Evolutionary conservation across 2,888 invertebrate genomes (phyloP), one percentile per base, ranked within the genome.

Genomic region (Cenopis cana): DNA sequence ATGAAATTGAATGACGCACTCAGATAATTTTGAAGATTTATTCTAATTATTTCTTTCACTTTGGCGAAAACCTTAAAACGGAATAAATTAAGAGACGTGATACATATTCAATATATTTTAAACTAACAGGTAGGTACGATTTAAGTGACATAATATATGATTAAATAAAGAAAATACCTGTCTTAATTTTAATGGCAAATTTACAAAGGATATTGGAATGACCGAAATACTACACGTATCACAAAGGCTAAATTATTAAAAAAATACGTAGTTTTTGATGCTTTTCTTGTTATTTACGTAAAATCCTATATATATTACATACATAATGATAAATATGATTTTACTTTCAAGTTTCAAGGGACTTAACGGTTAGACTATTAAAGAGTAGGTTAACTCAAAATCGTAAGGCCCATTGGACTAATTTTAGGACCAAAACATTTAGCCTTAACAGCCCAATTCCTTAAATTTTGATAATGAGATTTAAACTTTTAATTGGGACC

Each of bases 21-120:
- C 46, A 68, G 69, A 60, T 68, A 41, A 68, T 60, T 41, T 46
- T 29, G 14, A 41, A 29, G 33, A 8, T 33, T 46, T 55, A 46
- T 33, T 18, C 9, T 36, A 1, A n/a, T 17, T 8, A 50, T 46
- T 52, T 52, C 2, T 60, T 60, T 14, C n/a, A n/a, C 29, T 29
- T n/a, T 24, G 33, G 3, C 33, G 33, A 8, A 33, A n/a, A 17
- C 18, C 12, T 33, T 17, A 18, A 36, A 60, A 9, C 17, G 11
- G 17, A 33, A 29, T 10, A 17, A 14, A 1, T 29, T n/a, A n/a
- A 55, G n/a, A n/a, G 8, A 55, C n/a, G 2, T 50, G 18, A 52
- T 6, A 55, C 0, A n/a, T 5, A 8, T 33, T 33, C 1, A 46
- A n/a, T 46, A 5, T 14, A 52, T 52, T 52, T 20, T 11, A 20